Evolutionary conservation across 2,888 invertebrate species (phyloP), one percentile per base, ranked within the genome.

Genomic region (Epirrhoe tristata): DNA sequence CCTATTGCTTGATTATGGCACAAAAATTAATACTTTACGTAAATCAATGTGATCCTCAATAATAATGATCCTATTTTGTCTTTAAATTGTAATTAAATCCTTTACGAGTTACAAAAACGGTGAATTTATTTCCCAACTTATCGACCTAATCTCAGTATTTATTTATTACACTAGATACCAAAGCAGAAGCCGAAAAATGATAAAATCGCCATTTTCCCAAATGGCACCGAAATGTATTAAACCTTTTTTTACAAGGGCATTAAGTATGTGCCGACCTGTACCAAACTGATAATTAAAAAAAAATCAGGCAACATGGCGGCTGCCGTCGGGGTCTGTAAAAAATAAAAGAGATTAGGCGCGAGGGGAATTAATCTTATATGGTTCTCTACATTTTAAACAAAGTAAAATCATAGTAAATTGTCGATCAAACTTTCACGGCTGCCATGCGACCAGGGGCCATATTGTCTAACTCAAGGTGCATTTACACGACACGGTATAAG

Each of bases 221-320:
- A 72, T 70, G 64, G 69, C 66, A 70, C 67, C 63, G 66, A 66
- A 70, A 72, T 55, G 63, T 65, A 60, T 58, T 51, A 58, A 71
- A 58, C 17, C 54, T 24, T 58, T 73, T n/a, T 59, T 67, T 39
- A 57, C 58, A 58, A 51, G 36, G 12, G 65, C 52, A 56, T 71
- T 70, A 71, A 65, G 68, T 67, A 67, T 73, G 66, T 69, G 70
- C 69, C 66, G 65, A 60, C 53, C 56, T 70, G 54, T 58, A 63
- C 67, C 67, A 55, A 67, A 62, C 58, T 51, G 71, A 85, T 90
- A 89, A 88, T 86, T 85, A 87, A 89, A 90, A 87, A 86, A 87
- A 88, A 83, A 82, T 78, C 76, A 74, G 71, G 70, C 87, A 91
- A 81, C 77, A 90, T 90, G 90, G 90, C 90, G 85, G 90, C 82